Base-by-base conservation (phyloP, 2,888 invertebrate species). In the Mythimna albipuncta region DNA sequence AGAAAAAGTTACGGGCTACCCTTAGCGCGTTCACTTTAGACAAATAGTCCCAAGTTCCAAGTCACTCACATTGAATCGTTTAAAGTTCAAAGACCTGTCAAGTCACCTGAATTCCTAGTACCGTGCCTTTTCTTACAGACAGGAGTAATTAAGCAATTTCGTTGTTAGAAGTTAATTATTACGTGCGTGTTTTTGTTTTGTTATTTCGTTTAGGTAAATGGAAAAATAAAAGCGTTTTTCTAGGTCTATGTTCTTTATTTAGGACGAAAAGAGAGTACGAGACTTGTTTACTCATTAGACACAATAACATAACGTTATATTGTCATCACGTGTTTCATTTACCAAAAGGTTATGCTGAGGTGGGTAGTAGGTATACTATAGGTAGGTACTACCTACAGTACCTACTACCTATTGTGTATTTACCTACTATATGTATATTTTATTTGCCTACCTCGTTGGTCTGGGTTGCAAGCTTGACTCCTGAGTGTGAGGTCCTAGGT, bases 121-220 rank as follows among this genome's bases (percentile, higher is more conserved):
- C 26, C 26, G 10, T 21, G 32, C 69, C 50, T 11, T 62, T 61
- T 74, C 47, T 13, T 54, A 44, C 2, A 35, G 61, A 21, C 41
- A 61, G 26, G 38, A 13, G 38, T 54, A 61, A 55, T 75, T 76
- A 58, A 54, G 76, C 38, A 21, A 67, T 76, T 76, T 55, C 10
- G n/a, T 47, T 61, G 65, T 6, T 55, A 16, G 35, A 3, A 32
- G 41, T 47, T 67, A 67, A 67, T 67, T 75, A 19, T 5, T 54
- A 16, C 13, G 21, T 71, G 11, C 44, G 47, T 61, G 59, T 11
- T 61, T 54, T 59, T 66, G 58, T 66, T 72, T 57, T 57, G 16
- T 19, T 35, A 52, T 44, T 65, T 16, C 35, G 13, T 69, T 69
- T n/a, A 32, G n/a, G 52, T 16, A 41, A 21, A 19, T 35, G 5